Conservation (phyloP, 2,888 invertebrate genomes). For the Heliconius sara region DNA sequence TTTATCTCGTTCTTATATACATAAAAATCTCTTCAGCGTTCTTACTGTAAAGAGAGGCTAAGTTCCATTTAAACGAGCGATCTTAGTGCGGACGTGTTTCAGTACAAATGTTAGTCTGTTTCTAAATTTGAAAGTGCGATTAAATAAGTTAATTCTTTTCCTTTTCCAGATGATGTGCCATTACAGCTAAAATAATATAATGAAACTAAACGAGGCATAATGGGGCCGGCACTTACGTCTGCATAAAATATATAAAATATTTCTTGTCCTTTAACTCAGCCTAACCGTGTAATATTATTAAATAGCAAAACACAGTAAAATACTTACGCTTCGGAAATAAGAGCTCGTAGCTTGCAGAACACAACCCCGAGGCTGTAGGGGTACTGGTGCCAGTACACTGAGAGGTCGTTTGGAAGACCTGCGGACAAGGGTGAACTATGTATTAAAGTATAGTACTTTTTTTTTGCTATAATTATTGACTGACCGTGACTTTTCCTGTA, state of each 20-base stretch:
- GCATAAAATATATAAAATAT: neutral
- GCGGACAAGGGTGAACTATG: slow-evolving; percentile 44
- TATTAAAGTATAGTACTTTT: too few species aligned
- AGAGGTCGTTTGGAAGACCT: slow-evolving; percentile 94
- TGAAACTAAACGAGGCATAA: neutral
- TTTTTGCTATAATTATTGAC: too few species aligned
- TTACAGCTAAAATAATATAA: neutral
- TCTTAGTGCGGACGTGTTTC: neutral
- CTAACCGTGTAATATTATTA: neutral
- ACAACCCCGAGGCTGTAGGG: slow-evolving; percentile 91
- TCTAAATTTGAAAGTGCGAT: neutral
- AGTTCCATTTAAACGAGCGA: neutral
- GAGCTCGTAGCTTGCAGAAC: slow-evolving; percentile 92
- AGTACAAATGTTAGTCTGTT: neutral
- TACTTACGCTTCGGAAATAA: slow-evolving; percentile 94
- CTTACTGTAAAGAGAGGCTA: neutral
- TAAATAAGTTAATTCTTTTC: neutral
- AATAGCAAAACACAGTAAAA: neutral
- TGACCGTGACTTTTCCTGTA: too few species aligned
- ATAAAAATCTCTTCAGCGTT: neutral
- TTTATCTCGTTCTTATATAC: neutral
- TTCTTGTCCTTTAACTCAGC: neutral
- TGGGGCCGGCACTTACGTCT: neutral
- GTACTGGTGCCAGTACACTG: slow-evolving; percentile 94
- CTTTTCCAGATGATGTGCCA: too few species aligned